Conservation (phyloP, 2,888 invertebrate genomes). For the Empis livida region DNA sequence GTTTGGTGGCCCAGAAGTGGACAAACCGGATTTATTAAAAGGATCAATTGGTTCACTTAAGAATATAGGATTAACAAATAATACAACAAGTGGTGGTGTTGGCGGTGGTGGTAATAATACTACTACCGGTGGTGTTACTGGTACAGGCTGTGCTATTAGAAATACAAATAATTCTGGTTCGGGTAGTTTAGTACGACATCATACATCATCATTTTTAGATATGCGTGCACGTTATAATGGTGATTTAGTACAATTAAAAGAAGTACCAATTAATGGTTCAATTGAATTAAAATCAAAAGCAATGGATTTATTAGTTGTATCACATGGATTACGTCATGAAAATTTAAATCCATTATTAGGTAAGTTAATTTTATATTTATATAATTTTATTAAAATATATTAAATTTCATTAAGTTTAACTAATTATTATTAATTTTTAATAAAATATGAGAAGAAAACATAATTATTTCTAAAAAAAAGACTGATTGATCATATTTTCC, state of each 20-base stretch:
- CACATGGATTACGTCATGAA: slow-evolving; percentile 80
- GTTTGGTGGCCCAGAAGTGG: slow-evolving; percentile 69
- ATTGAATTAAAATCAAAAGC: slow-evolving; percentile 71
- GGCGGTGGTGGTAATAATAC: slow-evolving; percentile 9
- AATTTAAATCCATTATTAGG: slow-evolving; percentile 81
- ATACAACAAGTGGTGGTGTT: slow-evolving; percentile 27
- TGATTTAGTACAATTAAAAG: slow-evolving; percentile 78
- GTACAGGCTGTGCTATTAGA: slow-evolving; percentile 14
- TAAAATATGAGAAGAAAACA: too few species aligned
- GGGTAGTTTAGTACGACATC: slow-evolving; percentile 45
- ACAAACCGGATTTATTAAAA: slow-evolving; percentile 72
- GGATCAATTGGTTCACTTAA: slow-evolving; percentile 55
- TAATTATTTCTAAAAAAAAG: too few species aligned
- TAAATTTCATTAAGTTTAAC: background rate
- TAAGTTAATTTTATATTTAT: slow-evolving; percentile 16
- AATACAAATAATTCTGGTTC: slow-evolving; percentile 29
- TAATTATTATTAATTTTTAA: too few species aligned
- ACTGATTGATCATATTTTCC: too few species aligned
- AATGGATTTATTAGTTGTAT: slow-evolving; percentile 60
- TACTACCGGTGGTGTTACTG: slow-evolving; percentile 10
- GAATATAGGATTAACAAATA: slow-evolving; percentile 38
- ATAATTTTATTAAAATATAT: background rate
- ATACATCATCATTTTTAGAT: slow-evolving; percentile 46
- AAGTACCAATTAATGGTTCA: slow-evolving; percentile 45
- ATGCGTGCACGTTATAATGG: slow-evolving; percentile 78